Base-by-base conservation (phyloP, 1,140 invertebrate genomes). In the Pissodes strobi region DNA sequence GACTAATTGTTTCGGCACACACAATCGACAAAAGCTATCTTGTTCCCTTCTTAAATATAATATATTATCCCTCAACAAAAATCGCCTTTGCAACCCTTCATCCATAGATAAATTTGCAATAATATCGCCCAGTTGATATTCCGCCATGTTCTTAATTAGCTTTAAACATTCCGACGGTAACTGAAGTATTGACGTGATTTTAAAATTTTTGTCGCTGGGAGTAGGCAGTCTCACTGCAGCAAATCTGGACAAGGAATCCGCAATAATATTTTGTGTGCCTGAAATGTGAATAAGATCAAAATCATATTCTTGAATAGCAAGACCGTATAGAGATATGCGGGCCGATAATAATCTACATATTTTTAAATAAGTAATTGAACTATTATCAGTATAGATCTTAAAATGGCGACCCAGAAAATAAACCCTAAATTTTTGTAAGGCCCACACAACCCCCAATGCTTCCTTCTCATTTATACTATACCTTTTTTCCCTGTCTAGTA, bases 1-100 rank as follows among this genome's bases (percentile, higher is more conserved):
- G 6, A 25, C 30, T 53, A 53, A 25, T 30, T n/a, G 15, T 53
- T 17, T 53, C 8, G 27, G 51, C 12, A 53, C 8, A 27, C 51
- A 53, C 18, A 53, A 19, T 15, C 25, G 13, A 15, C 13, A 53
- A 53, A 34, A 30, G 8, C 27, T 25, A 6, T 53, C 51, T n/a
- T 34, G 17, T 10, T 17, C 13, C 13, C 51, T 6, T 25, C 51
- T 21, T 13, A 0, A 15, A 19, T 53, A 53, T 38, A 53, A 1
- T n/a, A 15, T 15, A 53, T 53, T 19, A 34, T 53, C 9, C 8
- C 27, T 21, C 6, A 53, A 18, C 8, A 30, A 21, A 27, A 34
- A 53, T 19, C 13, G 10, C 2, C 5, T 38, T 0, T 53, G 27
- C 10, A 53, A 10, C 6, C 10, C 12, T 12, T 1, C 9, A 12